A percentile compares a stretch with the other conserved stretches of the same genome.
phyloP scores from a whole-genome alignment of 2,797 vertebrate genomes.

The Sphenodon punctatus region DNA sequence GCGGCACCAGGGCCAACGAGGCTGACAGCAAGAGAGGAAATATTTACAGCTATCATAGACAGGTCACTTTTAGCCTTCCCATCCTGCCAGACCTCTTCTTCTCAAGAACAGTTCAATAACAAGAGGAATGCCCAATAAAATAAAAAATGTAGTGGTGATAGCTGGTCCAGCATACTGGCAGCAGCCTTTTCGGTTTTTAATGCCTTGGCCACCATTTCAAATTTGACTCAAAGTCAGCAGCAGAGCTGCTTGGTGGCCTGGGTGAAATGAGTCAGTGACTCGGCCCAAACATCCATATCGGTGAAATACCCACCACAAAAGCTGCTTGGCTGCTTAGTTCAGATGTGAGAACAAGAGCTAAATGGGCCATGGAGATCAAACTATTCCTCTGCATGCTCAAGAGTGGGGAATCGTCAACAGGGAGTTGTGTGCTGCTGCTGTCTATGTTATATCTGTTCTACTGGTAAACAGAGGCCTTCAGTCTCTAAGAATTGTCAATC shows the following conservation, averaged over 20 bases:
- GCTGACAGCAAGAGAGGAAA: not conserved
- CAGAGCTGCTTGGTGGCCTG: not conserved
- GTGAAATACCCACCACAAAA: not conserved
- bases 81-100: not conserved
- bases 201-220: not conserved
- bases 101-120: not conserved
- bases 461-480: not conserved
- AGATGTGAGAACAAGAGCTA: not conserved
- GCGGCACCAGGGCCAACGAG: not conserved
- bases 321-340: not conserved
- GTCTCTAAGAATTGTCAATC: not conserved
- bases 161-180: not conserved
- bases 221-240: not conserved
- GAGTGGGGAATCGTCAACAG: not conserved
- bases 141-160: not conserved
- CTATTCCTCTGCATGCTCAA: not conserved
- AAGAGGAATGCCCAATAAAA: rapidly evolving
- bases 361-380: not conserved
- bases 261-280: not conserved
- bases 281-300: no score
- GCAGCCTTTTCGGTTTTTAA: not conserved
- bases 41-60: not conserved
- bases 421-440: not conserved
- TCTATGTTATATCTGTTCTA: not conserved
- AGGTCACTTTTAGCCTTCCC: not conserved